Percentiles rank a stretch among this genome's conserved stretches.
These are phyloP conservation scores for Nemotelus pantherinus DNA, from an alignment of 2,888 invertebrate species.

Conservation along the genomic window DNA sequence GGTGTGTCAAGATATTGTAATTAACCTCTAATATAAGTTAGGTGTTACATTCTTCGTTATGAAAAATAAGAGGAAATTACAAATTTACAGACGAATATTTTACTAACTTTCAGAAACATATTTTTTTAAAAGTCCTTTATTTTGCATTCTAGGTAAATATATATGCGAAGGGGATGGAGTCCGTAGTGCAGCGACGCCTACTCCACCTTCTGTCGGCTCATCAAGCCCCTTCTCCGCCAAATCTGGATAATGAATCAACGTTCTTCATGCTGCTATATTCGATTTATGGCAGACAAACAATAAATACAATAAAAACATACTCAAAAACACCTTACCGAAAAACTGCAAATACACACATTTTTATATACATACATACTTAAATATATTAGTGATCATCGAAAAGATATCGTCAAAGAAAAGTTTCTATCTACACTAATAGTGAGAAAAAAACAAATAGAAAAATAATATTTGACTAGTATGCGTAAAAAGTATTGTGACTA, in stretches of 20 bases:
- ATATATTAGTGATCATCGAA: constrained; percentile 9
- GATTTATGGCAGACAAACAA: constrained; percentile 7
- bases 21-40: too few relatives aligned
- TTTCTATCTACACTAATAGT: neutral
- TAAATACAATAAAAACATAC: constrained; percentile 9
- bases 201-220: constrained; percentile 63
- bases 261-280: neutral
- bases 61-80: too few relatives aligned
- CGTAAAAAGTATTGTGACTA: too few relatives aligned
- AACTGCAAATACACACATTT: constrained; percentile 20
- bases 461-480: too few relatives aligned
- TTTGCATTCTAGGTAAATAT: constrained; percentile 71
- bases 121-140: neutral
- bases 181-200: constrained; percentile 63
- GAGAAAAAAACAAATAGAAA: neutral
- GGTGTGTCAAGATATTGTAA: too few relatives aligned
- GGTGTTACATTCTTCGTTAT: too few relatives aligned
- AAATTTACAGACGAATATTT: too few relatives aligned
- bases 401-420: constrained; percentile 1
- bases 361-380: constrained; percentile 21
- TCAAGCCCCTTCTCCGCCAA: constrained; percentile 64
- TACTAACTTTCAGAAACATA: too few relatives aligned
- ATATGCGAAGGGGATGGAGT: constrained; percentile 81
- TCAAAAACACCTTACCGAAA: constrained; percentile 10
- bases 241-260: constrained; percentile 52